phyloP scores from a whole-genome alignment of 2,888 invertebrate genomes.

The Drosophila mimica region DNA sequence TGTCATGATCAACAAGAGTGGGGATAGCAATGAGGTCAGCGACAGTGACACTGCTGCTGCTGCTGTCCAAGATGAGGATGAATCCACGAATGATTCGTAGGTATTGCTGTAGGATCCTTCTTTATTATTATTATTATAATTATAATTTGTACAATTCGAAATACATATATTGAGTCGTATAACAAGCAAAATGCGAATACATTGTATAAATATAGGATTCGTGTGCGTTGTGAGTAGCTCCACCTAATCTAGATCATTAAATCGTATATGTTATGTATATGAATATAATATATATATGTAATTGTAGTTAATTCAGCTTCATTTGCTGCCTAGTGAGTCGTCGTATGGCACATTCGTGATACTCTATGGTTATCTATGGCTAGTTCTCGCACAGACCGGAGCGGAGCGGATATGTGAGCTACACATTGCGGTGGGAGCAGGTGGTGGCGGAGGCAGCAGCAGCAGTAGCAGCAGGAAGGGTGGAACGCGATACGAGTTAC shows the following conservation, averaged over 20 bases:
- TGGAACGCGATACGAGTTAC: slow-evolving; percentile 38
- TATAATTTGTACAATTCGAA: slow-evolving; percentile 69
- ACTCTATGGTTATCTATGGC: slow-evolving; percentile 34
- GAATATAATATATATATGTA: slow-evolving; percentile 46
- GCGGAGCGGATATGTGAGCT: slow-evolving; percentile 13
- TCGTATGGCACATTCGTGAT: slow-evolving; percentile 80
- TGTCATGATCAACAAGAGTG: not conserved
- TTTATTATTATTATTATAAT: slow-evolving; percentile 21
- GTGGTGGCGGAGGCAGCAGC: slow-evolving; percentile 15
- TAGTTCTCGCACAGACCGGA: slow-evolving; percentile 13
- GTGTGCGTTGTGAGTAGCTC: slow-evolving; percentile 55
- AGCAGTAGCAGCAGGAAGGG: slow-evolving; percentile 15
- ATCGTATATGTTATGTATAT: slow-evolving; percentile 40
- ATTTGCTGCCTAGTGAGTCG: slow-evolving; percentile 54
- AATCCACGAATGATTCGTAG: slow-evolving; percentile 45
- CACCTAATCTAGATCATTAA: slow-evolving; percentile 32
- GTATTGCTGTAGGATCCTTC: slow-evolving; percentile 18
- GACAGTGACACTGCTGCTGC: not conserved
- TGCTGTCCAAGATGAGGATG: slow-evolving; percentile 8
- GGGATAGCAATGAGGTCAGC: not conserved
- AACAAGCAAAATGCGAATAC: slow-evolving; percentile 80
- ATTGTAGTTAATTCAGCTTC: slow-evolving; percentile 70
- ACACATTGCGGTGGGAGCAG: slow-evolving; percentile 45
- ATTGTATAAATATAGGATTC: slow-evolving; percentile 79
- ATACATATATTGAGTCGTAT: slow-evolving; percentile 67